phyloP scores from a whole-genome alignment of 2,888 invertebrate species.

The Diarsia rubi region DNA sequence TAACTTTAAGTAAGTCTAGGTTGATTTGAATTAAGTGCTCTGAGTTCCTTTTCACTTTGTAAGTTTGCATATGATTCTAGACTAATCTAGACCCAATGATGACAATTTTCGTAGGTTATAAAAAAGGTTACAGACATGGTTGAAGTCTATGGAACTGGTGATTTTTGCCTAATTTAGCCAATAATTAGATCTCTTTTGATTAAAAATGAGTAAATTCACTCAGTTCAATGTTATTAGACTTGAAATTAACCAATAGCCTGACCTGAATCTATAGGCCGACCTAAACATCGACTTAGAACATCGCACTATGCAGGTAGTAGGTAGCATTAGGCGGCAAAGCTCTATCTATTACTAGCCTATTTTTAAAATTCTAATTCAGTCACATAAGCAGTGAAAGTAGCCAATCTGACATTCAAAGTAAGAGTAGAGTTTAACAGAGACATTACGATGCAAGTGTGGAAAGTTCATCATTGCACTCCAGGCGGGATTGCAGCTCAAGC shows the following conservation, averaged over 20 bases:
- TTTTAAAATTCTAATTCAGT: conserved; percentile 2
- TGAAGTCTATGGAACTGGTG: neutral
- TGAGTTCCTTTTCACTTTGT: neutral
- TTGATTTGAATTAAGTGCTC: neutral
- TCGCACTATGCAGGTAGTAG: neutral
- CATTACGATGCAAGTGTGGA: neutral
- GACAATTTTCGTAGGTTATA: neutral
- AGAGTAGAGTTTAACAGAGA: neutral
- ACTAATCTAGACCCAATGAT: neutral
- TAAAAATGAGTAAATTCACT: neutral
- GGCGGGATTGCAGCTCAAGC: neutral
- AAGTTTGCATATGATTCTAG: neutral
- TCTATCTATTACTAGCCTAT: neutral
- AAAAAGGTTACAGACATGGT: neutral
- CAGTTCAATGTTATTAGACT: neutral
- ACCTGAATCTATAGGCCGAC: neutral
- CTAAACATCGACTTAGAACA: neutral
- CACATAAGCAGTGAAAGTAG: neutral
- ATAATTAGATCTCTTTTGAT: neutral
- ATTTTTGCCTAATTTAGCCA: neutral
- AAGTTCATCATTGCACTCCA: neutral
- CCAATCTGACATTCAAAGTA: neutral
- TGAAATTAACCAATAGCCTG: neutral
- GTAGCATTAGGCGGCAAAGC: no score
- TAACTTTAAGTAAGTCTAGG: neutral